These are phyloP conservation scores for Drosophila niveifrons DNA, from an alignment of 2,888 invertebrate genomes.

Conservation along the genomic window DNA sequence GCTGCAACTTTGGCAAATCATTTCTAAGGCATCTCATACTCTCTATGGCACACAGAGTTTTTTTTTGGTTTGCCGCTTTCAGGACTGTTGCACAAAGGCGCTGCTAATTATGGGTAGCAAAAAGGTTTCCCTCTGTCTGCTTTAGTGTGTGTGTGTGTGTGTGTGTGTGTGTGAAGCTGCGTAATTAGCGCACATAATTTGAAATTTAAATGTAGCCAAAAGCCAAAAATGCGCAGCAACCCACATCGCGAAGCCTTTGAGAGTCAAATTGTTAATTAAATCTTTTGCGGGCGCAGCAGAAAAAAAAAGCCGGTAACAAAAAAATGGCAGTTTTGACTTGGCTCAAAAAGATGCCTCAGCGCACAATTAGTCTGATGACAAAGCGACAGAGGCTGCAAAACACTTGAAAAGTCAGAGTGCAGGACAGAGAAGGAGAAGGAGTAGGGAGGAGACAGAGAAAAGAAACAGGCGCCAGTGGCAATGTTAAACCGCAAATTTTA, in stretches of 20 bases:
- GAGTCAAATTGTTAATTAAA: constrained; percentile 80
- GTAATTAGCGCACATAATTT: constrained; percentile 81
- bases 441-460: background rate
- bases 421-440: constrained; percentile 9
- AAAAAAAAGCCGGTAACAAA: constrained; percentile 20
- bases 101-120: constrained; percentile 71
- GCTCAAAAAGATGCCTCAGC: constrained; percentile 57
- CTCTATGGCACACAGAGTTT: background rate
- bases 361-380: constrained; percentile 69
- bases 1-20: constrained; percentile 31
- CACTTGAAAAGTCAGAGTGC: constrained; percentile 34
- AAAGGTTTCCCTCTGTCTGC: constrained; percentile 59
- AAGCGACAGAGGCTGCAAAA: constrained; percentile 21
- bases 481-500: constrained; percentile 81
- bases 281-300: constrained; percentile 43
- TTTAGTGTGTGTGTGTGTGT: constrained; percentile 5
- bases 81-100: constrained; percentile 63
- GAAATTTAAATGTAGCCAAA: constrained; percentile 82
- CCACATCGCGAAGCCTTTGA: constrained; percentile 68
- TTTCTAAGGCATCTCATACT: constrained; percentile 57
- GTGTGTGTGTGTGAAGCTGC: constrained; percentile 30
- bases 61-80: constrained; percentile 3
- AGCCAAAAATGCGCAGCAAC: constrained; percentile 62
- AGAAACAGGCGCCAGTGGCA: constrained; percentile 67
- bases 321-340: constrained; percentile 32